phyloP scores from a whole-genome alignment of 1,140 invertebrate species.

The Diorhabda carinulata region DNA sequence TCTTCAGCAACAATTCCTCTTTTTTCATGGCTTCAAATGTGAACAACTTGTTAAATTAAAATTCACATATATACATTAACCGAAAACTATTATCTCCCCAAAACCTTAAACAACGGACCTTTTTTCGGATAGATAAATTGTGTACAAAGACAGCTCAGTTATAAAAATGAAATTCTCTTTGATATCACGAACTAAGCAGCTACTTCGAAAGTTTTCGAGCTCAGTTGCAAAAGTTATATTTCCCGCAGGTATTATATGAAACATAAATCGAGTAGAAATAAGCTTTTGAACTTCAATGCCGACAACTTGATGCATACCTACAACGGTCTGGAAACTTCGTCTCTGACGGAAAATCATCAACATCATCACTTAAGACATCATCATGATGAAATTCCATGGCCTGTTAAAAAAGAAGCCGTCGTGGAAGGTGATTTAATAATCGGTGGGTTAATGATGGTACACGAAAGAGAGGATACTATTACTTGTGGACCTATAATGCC shows the following conservation, averaged over 20 bases:
- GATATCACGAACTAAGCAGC: too few species aligned
- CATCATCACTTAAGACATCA: constrained; percentile 26
- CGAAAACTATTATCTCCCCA: too few species aligned
- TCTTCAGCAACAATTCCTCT: too few species aligned
- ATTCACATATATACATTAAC: too few species aligned
- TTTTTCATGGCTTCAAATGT: too few species aligned
- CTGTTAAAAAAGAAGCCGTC: constrained; percentile 78
- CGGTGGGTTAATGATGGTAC: constrained; percentile 92
- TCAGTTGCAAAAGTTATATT: background rate
- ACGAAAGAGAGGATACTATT: constrained; percentile 74
- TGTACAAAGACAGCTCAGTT: too few species aligned
- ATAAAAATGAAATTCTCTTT: too few species aligned
- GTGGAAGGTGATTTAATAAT: constrained; percentile 81
- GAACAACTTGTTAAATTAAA: too few species aligned
- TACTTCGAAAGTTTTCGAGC: too few species aligned
- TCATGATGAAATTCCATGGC: constrained; percentile 59
- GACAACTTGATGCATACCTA: background rate
- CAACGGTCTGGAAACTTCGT: background rate
- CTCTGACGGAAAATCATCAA: constrained; percentile 4
- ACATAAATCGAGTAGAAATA: background rate
- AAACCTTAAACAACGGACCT: too few species aligned
- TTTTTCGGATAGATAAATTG: too few species aligned
- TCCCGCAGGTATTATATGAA: constrained; percentile 6
- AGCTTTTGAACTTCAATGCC: background rate
- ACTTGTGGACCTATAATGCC: constrained; percentile 85